These are phyloP conservation scores for Genyomyrus donnyi DNA, from an alignment of 2,113 vertebrate genomes.

Conservation along the genomic window DNA sequence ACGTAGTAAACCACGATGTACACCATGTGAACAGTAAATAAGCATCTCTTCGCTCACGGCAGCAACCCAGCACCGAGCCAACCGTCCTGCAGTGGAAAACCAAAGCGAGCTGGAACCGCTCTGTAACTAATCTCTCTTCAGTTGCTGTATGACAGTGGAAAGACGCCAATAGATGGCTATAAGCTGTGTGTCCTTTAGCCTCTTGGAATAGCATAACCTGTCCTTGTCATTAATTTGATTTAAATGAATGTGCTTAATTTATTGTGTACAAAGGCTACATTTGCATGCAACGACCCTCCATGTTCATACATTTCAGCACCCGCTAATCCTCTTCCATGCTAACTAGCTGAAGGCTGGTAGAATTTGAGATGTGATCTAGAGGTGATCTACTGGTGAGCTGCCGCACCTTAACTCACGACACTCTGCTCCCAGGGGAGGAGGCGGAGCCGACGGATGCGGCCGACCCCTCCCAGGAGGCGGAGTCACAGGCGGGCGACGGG, in stretches of 20 bases:
- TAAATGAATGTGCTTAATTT: background rate
- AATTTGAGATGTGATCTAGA: background rate
- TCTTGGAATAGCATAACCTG: background rate
- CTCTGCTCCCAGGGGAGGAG: constrained; percentile 3
- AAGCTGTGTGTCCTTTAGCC: background rate
- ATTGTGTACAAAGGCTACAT: background rate
- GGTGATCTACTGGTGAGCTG: background rate
- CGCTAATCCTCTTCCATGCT: background rate
- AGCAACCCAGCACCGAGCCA: background rate
- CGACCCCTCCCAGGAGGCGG: background rate
- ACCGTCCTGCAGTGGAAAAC: background rate
- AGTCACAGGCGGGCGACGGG: constrained; percentile 7
- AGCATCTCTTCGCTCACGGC: background rate
- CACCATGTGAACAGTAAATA: background rate
- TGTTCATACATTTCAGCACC: background rate
- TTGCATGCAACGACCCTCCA: too few species aligned
- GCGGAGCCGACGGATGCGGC: constrained; percentile 2
- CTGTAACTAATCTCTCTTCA: too few species aligned
- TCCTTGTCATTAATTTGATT: background rate
- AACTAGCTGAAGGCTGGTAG: background rate
- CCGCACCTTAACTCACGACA: background rate
- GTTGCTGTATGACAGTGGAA: background rate
- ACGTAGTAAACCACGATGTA: background rate
- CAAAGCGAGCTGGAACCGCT: background rate
- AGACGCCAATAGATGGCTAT: background rate